phyloP scores from a whole-genome alignment of 2,113 vertebrate genomes.

The Ctenomys sociabilis region DNA sequence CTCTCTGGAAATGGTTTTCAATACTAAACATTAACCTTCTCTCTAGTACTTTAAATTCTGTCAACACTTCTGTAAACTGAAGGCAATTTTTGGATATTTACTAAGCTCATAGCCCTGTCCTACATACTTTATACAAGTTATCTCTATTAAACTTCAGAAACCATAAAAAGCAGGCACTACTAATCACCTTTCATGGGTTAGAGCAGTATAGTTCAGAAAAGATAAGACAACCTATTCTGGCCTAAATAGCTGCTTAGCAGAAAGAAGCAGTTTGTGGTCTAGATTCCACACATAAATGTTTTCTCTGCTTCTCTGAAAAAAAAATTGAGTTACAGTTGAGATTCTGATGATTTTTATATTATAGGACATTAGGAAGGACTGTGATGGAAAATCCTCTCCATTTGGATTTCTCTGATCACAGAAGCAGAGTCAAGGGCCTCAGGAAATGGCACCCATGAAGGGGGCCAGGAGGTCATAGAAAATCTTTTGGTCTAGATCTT shows the following conservation, averaged over 20 bases:
- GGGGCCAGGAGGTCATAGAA: background rate
- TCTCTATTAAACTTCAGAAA: background rate
- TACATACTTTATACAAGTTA: background rate
- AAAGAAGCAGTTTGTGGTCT: background rate
- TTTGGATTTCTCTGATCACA: background rate
- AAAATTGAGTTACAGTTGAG: background rate
- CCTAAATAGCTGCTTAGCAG: background rate
- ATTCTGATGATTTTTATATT: background rate
- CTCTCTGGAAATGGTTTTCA: slow-evolving; percentile 4
- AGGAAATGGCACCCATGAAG: background rate
- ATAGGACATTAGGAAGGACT: background rate
- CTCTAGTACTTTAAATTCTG: background rate
- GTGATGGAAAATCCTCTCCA: background rate
- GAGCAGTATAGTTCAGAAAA: background rate
- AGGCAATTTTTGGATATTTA: background rate
- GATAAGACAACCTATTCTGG: background rate
- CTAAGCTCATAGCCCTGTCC: background rate
- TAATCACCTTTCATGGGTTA: background rate
- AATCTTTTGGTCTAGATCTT: background rate
- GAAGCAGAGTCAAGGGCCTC: background rate
- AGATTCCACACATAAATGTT: background rate
- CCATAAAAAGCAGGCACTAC: background rate
- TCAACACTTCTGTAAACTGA: background rate
- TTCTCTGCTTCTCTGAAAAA: background rate
- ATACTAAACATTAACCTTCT: background rate